Base-by-base conservation (phyloP, 2,113 vertebrate genomes). In the Crypturellus undulatus region DNA sequence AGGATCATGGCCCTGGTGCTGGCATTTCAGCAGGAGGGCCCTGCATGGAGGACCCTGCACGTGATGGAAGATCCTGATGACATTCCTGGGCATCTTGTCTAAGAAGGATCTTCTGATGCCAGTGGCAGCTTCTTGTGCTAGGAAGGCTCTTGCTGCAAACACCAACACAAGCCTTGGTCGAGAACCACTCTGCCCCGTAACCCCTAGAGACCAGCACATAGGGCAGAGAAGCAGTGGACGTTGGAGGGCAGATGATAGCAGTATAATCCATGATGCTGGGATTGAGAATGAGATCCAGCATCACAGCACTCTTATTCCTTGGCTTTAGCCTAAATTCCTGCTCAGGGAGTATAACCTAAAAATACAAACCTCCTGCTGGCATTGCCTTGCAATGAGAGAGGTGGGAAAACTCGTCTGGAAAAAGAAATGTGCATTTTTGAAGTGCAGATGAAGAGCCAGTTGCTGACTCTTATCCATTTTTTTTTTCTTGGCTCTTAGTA, bases 401-500 rank as follows among this genome's bases (percentile, higher is more conserved):
- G 28, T 47, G 77, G 40, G 49, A 22, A 59, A 59, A 52, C 42
- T 67, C 42, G 36, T 49, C 75, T 72, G 49, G 76, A 88, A 64
- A 49, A 81, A 38, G 38, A 63, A 83, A 65, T 78, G 58, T 43
- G 76, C 51, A 22, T 22, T 77, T 93, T 63, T 77, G 70, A 89
- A 76, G 54, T 73, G 52, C 38, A 72, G 43, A 87, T 94, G 79
- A 91, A 51, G 92, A 87, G 51, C 18, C 26, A 63, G 69, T 47
- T 90, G 72, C 77, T 5, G 3, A 75, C 77, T 86, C 40, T 84
- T 90, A 36, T 62, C 82, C 43, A 62, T 43, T 47, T 85, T 90
- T 89, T 92, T 89, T 92, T 36, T 32, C 28, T 51, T 32, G 68
- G 36, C 6, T 7, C 89, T 91, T 49, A 81, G 8, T 72, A 68